Evolutionary conservation across 2,113 vertebrate genomes (phyloP), one percentile per base, ranked within the genome.

Genomic region (Upupa epops): DNA sequence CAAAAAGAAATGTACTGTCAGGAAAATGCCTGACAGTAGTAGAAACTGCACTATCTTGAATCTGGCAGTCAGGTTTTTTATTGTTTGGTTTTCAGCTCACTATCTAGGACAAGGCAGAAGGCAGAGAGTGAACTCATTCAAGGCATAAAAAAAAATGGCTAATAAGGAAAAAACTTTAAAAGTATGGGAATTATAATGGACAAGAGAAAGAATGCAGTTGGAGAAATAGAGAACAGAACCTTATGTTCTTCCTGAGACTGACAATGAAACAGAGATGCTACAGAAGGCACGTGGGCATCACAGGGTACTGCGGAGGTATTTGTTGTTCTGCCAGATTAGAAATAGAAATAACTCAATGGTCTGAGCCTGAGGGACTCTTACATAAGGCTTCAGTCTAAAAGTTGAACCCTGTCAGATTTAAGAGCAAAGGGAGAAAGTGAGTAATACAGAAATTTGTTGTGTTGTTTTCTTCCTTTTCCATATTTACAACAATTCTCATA

Each of bases 311-410:
- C 3, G 8, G 36, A 86, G 17, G 29, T 72, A 46, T 90, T 80
- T 86, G 69, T 34, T 95, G 83, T 65, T 95, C 90, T 90, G 45
- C 46, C 31, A 90, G 54, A 52, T 72, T 64, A 71, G 85, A 89
- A 91, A 63, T 16, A 77, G 75, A 95, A 88, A 55, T 88, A 91
- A 46, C 29, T 69, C 72, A 81, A 24, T 13, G 15, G 3, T n/a
- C 54, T 74, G 52, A 88, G 56, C 40, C 52, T 64, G 51, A 66
- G 34, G 65, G 46, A 77, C 45, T 49, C 64, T 95, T 94, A 86
- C 15, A 4, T 72, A 94, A 91, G 34, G 24, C 37, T 75, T 91
- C 46, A 34, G 12, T 80, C 37, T 87, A 56, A 54, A 87, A 61
- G 32, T 46, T 79, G 15, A 32, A 36, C 88, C 24, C 45, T 71